Base-by-base conservation (phyloP, 2,113 vertebrate species). In the Ranitomeya imitator region DNA sequence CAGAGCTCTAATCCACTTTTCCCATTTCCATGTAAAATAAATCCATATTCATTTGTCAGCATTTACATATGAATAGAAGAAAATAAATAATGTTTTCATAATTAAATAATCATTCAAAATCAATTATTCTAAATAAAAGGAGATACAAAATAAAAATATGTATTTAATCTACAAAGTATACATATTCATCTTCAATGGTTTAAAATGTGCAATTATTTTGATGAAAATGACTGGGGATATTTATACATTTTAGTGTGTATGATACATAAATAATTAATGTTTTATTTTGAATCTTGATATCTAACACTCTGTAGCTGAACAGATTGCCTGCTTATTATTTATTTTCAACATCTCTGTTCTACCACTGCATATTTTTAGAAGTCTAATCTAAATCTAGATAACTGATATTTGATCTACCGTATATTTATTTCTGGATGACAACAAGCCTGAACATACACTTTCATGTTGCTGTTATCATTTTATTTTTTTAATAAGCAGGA, bases 251-350 rank as follows among this genome's bases (percentile, higher is more conserved):
- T 69, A 71, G 82, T 71, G 14, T 18, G 82, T 18, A 26, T 63
- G 9, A 16, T 76, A 78, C 55, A 88, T 88, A 54, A 74, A 84
- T 88, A 83, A 83, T 88, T 88, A 84, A 83, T 83, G 79, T 84
- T 78, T 77, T 76, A 88, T 88, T 83, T 77, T 83, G 59, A 83
- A 82, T 83, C 57, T 88, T 77, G 55, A 88, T 88, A 76, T 88
- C 59, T 55, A 65, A 67, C 80, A 76, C 59, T 83, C 31, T 55
- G 23, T 13, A 83, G 55, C 55, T 67, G 45, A 88, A 83, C 86
- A 88, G 79, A 88, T 88, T 88, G 87, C 69, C 69, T 77, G 87
- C 71, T 60, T 83, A 83, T 83, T 88, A 88, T 88, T 83, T 88
- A 65, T 51, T 84, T 80, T 86, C 61, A 79, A 65, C 54, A 59